Evolutionary conservation across 2,888 invertebrate species (phyloP).

Genomic region (Gortyna flavago): DNA sequence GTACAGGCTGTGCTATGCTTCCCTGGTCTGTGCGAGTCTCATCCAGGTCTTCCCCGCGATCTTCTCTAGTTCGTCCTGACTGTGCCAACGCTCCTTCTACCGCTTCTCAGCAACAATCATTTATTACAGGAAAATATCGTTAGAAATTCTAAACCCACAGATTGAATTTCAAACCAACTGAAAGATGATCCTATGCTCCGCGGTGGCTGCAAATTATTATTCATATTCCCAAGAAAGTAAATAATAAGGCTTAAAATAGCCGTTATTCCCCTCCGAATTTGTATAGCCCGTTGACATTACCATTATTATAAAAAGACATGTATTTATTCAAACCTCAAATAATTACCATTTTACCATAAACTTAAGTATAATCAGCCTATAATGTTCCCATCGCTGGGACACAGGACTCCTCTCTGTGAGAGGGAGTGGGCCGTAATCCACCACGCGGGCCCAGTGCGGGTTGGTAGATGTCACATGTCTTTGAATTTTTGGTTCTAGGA

Average conservation of each 20-base stretch:
- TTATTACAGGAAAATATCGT: neutral
- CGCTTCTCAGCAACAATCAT: no score
- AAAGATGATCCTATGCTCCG: constrained; percentile 2
- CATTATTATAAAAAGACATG: neutral
- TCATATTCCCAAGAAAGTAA: neutral
- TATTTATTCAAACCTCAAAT: no score
- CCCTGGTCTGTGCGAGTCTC: neutral
- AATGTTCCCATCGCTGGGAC: no score
- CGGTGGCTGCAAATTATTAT: neutral
- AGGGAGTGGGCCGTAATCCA: no score
- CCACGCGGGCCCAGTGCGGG: no score
- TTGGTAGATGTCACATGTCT: no score
- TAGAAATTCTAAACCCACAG: neutral
- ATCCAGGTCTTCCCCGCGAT: neutral
- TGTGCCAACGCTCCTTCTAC: no score
- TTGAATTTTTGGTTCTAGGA: no score
- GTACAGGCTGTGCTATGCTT: no score
- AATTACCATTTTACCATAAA: no score
- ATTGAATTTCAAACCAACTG: constrained; percentile 3
- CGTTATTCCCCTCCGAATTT: neutral
- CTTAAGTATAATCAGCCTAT: no score
- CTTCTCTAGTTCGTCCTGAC: neutral
- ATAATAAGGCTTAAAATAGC: neutral
- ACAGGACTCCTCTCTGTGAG: no score
- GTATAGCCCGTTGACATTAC: neutral